Percentiles rank a stretch among this genome's conserved stretches.
Conservation (phyloP, 2,888 invertebrate species). For the Salpingus planirostris region DNA sequence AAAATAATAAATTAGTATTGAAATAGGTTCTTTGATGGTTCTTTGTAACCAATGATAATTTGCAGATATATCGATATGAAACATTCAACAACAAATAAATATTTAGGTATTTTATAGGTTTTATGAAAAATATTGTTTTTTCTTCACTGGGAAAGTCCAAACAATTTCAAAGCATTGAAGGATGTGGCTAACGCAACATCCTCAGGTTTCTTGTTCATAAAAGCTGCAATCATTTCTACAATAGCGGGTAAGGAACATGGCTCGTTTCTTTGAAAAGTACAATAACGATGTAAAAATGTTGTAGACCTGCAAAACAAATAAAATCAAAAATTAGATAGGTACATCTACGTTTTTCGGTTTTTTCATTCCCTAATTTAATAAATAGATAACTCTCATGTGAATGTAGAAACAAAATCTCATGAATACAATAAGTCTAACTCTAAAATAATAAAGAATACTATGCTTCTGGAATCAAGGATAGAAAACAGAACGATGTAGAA, state of each 20-base stretch:
- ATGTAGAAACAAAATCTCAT: too few relatives aligned
- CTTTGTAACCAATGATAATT: not conserved
- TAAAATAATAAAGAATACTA: too few relatives aligned
- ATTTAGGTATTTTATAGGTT: too few relatives aligned
- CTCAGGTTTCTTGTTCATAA: slow-evolving; percentile 76
- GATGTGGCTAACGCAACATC: slow-evolving; percentile 86
- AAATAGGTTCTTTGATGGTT: too few relatives aligned
- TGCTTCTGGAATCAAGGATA: too few relatives aligned
- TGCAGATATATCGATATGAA: slow-evolving; percentile 1
- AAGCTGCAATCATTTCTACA: slow-evolving; percentile 90
- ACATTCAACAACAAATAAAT: slow-evolving; percentile 5
- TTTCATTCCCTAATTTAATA: too few relatives aligned
- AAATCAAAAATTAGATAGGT: not conserved
- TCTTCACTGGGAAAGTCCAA: slow-evolving; percentile 66
- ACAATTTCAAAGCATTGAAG: slow-evolving; percentile 84
- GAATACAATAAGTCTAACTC: too few relatives aligned
- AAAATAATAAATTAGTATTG: too few relatives aligned
- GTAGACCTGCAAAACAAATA: slow-evolving; percentile 55
- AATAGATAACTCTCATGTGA: too few relatives aligned
- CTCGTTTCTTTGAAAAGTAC: slow-evolving; percentile 93
- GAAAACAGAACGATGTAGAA: too few relatives aligned
- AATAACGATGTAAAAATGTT: slow-evolving; percentile 78
- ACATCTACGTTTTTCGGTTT: too few relatives aligned
- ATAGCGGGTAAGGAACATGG: slow-evolving; percentile 89
- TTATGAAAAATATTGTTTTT: too few relatives aligned